Evolutionary conservation across 2,797 vertebrate species (phyloP).

Genomic region (Calcarius lapponicus): DNA sequence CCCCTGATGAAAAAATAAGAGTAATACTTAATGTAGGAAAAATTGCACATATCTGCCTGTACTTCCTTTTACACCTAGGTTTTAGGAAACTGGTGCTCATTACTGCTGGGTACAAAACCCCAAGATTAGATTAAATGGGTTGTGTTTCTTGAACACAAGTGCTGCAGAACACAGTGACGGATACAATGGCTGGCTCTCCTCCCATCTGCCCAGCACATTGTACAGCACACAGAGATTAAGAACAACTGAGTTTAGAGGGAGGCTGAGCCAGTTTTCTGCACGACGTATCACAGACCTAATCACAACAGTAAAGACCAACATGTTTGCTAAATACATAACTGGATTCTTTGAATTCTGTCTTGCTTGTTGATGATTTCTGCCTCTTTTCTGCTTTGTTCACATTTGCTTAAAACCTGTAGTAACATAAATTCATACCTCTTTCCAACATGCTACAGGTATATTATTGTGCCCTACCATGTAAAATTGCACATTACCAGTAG

Average conservation of each 20-base stretch:
- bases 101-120: neutral
- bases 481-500: neutral
- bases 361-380: neutral
- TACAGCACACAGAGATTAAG: neutral
- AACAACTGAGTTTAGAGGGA: neutral
- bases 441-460: neutral
- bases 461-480: neutral
- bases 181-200: neutral
- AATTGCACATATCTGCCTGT: neutral
- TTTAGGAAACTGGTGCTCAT: neutral
- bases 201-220: neutral
- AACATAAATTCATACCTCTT: neutral
- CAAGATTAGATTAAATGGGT: neutral
- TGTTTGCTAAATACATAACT: neutral
- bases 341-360: neutral
- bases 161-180: neutral
- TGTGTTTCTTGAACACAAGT: neutral
- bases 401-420: neutral
- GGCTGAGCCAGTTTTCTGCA: neutral
- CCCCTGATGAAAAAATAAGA: neutral
- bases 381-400: neutral
- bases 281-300: neutral
- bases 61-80: neutral
- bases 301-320: neutral
- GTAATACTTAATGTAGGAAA: neutral